Conservation (phyloP, 2,888 invertebrate genomes). For the Drosophila picticornis region DNA sequence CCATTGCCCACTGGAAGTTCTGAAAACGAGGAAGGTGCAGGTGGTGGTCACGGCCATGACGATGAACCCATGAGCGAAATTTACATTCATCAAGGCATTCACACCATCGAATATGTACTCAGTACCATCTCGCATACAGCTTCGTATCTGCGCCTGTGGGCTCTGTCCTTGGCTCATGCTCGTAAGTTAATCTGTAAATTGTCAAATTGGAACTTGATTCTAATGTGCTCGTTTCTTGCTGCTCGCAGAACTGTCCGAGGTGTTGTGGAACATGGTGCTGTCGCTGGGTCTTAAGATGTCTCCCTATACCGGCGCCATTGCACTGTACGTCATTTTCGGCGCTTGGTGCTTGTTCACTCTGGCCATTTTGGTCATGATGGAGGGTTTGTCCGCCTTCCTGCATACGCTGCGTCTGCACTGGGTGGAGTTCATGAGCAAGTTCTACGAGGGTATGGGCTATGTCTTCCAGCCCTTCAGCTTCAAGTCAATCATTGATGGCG, state of each 20-base stretch:
- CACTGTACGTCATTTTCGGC: conserved; percentile 93
- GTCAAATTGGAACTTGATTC: background rate
- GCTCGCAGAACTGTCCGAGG: conserved; percentile 91
- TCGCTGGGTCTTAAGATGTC: conserved; percentile 89
- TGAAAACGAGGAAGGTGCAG: conserved; percentile 55
- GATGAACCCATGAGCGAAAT: conserved; percentile 92
- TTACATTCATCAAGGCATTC: conserved; percentile 96
- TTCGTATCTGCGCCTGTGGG: conserved; percentile 98
- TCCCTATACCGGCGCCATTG: conserved; percentile 90
- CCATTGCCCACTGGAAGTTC: conserved; percentile 66
- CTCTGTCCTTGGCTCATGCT: conserved; percentile 96
- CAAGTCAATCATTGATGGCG: conserved; percentile 89
- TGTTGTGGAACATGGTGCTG: conserved; percentile 97
- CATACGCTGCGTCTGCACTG: conserved; percentile 99
- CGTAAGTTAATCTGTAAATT: conserved; percentile 87
- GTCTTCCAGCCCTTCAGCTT: conserved; percentile 94
- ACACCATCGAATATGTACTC: conserved; percentile 98
- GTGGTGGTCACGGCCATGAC: conserved; percentile 83
- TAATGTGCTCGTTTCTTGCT: background rate
- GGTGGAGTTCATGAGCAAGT: conserved; percentile 99
- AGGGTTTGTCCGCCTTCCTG: conserved; percentile 98
- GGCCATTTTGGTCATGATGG: conserved; percentile 98
- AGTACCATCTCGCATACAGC: conserved; percentile 98
- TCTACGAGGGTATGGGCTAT: conserved; percentile 93
- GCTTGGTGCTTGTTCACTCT: conserved; percentile 96